These are phyloP conservation scores for Temnopleurus reevesii DNA, from an alignment of 53 echinoderm and acorn worm species.

Conservation along the genomic window DNA sequence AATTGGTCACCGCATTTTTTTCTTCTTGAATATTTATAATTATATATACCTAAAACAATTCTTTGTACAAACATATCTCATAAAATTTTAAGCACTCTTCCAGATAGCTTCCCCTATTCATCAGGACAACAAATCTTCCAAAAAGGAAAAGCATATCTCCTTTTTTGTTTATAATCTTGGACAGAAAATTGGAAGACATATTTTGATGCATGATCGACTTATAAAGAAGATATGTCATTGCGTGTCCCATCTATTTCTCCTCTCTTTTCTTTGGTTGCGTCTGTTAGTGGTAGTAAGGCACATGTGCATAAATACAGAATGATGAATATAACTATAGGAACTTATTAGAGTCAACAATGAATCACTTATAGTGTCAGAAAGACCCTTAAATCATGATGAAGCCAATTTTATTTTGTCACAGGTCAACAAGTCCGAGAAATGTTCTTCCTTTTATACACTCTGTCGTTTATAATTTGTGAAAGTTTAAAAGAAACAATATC, in stretches of 20 bases:
- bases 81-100: background rate
- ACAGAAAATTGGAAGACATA: background rate
- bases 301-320: too few relatives aligned
- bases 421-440: too few relatives aligned
- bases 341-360: too few relatives aligned
- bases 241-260: background rate
- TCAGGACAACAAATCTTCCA: background rate
- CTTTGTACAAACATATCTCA: background rate
- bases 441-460: too few relatives aligned
- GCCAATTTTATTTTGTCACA: too few relatives aligned
- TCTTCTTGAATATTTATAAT: background rate
- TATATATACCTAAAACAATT: background rate
- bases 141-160: background rate
- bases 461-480: too few relatives aligned
- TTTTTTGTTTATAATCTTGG: background rate
- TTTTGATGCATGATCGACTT: background rate
- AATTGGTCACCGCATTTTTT: conserved; percentile 37
- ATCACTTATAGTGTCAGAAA: too few relatives aligned
- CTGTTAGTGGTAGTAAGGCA: background rate
- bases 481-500: too few relatives aligned
- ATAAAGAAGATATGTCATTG: background rate
- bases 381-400: too few relatives aligned
- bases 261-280: conserved; percentile 20
- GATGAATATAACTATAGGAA: too few relatives aligned
- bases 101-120: too few relatives aligned